Conservation (phyloP, 92 coral and sea anemone species). For the Phenganax stokvisi region DNA sequence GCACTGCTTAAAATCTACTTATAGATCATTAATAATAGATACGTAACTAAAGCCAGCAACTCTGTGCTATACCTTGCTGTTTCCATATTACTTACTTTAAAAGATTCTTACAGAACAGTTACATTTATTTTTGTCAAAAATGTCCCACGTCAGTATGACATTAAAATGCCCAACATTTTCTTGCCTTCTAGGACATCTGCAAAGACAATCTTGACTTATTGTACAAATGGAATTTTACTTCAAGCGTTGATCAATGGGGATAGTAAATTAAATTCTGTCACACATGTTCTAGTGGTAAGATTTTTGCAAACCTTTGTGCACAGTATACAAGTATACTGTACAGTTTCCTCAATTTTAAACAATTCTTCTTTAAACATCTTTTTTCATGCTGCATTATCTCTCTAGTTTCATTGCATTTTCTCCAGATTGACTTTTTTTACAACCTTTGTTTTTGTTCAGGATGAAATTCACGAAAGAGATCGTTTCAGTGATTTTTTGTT, state of each 20-base stretch:
- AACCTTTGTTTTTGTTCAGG: constrained; percentile 45
- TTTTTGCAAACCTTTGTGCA: neutral
- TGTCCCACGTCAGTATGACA: no score
- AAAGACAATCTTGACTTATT: constrained; percentile 77
- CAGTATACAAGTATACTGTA: neutral
- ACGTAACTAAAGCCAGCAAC: no score
- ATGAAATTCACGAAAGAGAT: constrained; percentile 95
- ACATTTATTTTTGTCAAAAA: no score
- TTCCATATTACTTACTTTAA: no score
- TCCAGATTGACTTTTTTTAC: neutral
- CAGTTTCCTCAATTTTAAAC: no score
- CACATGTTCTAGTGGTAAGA: constrained; percentile 95
- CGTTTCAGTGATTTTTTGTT: constrained; percentile 88
- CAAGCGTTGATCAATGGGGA: constrained; percentile 83
- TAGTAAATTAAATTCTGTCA: constrained; percentile 64
- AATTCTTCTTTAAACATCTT: neutral
- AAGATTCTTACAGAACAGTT: no score
- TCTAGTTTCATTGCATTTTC: neutral
- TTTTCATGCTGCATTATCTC: neutral
- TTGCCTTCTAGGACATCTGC: constrained; percentile 64
- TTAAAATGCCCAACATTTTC: no score
- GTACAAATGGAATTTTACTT: constrained; percentile 87
- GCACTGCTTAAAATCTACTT: no score
- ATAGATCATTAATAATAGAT: no score
- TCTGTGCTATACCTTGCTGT: no score